Percentiles rank a stretch among this genome's conserved stretches.
Evolutionary conservation across 2,113 vertebrate genomes (phyloP).

Genomic region (Pituophis catenifer): DNA sequence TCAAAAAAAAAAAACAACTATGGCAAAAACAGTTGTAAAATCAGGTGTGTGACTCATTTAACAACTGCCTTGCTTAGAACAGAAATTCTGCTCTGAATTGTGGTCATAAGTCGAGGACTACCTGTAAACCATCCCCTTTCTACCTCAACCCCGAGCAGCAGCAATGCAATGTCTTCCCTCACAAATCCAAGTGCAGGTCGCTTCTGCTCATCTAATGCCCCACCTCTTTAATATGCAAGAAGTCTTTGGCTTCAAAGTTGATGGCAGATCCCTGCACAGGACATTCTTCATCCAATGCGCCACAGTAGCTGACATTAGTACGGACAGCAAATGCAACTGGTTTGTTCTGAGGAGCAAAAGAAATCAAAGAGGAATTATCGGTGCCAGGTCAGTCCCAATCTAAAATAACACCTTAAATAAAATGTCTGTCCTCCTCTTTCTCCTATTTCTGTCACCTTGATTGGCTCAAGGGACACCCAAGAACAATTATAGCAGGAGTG

Average conservation of each 20-base stretch:
- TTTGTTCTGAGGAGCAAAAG: conserved; percentile 73
- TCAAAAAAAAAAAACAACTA: too few relatives aligned
- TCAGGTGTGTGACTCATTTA: not conserved
- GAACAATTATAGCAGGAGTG: not conserved
- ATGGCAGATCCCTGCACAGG: conserved; percentile 93
- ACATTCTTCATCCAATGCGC: conserved; percentile 91
- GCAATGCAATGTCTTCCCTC: not conserved
- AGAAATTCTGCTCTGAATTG: not conserved
- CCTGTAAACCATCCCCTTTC: not conserved
- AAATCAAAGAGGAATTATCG: not conserved
- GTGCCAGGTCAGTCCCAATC: not conserved
- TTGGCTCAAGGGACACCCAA: not conserved
- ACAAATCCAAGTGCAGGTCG: not conserved
- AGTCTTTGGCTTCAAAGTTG: conserved; percentile 98
- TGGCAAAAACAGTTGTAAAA: not conserved
- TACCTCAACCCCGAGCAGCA: too few relatives aligned
- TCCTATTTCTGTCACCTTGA: not conserved
- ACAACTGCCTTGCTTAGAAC: not conserved
- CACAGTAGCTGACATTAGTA: conserved; percentile 95
- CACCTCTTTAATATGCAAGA: conserved; percentile 98
- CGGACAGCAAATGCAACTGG: conserved; percentile 93
- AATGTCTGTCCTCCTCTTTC: not conserved
- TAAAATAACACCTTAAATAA: not conserved
- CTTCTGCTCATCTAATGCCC: not conserved
- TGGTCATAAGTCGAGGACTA: not conserved